A percentile compares a stretch with the other conserved stretches of the same genome.
Evolutionary conservation across 2,797 vertebrate species (phyloP).

Genomic region (Florisuga fusca): DNA sequence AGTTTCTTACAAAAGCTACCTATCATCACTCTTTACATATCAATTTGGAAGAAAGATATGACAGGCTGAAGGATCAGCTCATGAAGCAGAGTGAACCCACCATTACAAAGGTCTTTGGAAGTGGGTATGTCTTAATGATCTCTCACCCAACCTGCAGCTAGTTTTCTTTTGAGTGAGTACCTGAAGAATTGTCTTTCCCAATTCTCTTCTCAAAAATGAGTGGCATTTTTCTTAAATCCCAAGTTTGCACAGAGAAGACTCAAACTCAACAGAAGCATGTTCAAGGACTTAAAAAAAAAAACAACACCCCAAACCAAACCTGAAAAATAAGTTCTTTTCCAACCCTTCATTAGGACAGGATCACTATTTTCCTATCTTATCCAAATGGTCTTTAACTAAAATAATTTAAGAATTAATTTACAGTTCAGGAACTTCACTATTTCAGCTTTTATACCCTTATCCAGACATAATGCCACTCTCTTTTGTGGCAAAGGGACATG

Average conservation of each 20-base stretch:
- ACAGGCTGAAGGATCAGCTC: not conserved
- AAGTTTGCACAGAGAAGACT: not conserved
- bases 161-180: not conserved
- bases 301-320: too few relatives aligned
- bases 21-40: not conserved
- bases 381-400: not conserved
- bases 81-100: not conserved
- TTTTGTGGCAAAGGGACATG: not conserved
- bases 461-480: not conserved
- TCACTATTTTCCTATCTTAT: not conserved
- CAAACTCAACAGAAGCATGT: not conserved
- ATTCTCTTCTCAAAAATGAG: not conserved
- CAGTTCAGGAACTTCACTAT: not conserved
- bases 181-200: not conserved
- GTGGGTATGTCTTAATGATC: fast-evolving
- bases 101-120: not conserved
- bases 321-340: not conserved
- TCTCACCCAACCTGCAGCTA: not conserved
- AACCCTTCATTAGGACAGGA: not conserved
- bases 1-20: not conserved
- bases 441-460: not conserved
- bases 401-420: not conserved
- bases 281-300: not conserved
- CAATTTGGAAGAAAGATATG: not conserved
- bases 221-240: not conserved